Conservation (phyloP, 2,888 invertebrate genomes). For the Campopleginae sp. region DNA sequence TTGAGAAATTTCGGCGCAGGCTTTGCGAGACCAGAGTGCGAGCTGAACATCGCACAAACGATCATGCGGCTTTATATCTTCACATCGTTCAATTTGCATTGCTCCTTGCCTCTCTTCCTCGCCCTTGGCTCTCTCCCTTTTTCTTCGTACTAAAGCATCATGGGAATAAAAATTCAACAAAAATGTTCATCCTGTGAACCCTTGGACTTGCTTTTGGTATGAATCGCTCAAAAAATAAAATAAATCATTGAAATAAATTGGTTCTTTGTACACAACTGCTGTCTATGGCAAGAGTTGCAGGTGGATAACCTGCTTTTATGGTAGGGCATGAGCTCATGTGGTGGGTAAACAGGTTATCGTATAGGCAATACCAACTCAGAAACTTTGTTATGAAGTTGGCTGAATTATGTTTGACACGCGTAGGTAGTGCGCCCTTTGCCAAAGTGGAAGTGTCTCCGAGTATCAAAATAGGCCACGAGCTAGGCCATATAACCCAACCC, state of each 20-base stretch:
- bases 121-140: not conserved
- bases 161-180: not conserved
- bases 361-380: slow-evolving; percentile 72
- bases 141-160: not conserved
- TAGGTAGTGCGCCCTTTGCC: slow-evolving; percentile 69
- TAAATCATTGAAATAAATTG: slow-evolving; percentile 7
- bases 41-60: slow-evolving; percentile 21
- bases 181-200: not conserved
- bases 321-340: slow-evolving; percentile 37
- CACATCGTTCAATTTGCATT: slow-evolving; percentile 13
- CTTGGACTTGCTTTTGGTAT: not conserved
- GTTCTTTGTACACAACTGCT: not conserved
- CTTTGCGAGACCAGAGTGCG: slow-evolving; percentile 54
- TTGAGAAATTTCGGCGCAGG: slow-evolving; percentile 75
- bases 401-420: slow-evolving; percentile 78
- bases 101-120: slow-evolving; percentile 3
- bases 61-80: slow-evolving; percentile 10
- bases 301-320: slow-evolving; percentile 40
- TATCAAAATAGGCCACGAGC: slow-evolving; percentile 65
- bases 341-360: slow-evolving; percentile 71
- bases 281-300: slow-evolving; percentile 21
- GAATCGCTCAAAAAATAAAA: slow-evolving; percentile 15
- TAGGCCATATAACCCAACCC: slow-evolving; percentile 64
- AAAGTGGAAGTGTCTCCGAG: slow-evolving; percentile 69
- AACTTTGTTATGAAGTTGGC: slow-evolving; percentile 79